These are phyloP conservation scores for Dryococelus australis DNA, from an alignment of 2,888 invertebrate genomes.

Conservation along the genomic window DNA sequence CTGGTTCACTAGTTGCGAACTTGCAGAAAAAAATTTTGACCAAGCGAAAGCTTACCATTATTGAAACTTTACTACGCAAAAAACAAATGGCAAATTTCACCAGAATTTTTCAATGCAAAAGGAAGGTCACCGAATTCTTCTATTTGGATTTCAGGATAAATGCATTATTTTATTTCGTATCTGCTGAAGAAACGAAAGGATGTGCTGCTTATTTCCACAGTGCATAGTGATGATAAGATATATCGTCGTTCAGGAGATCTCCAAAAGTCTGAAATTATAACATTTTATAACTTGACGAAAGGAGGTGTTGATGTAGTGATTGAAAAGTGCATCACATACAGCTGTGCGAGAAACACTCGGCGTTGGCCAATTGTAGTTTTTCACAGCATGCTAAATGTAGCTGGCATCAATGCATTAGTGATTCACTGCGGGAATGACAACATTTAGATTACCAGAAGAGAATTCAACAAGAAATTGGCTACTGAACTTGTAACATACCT, in stretches of 20 bases:
- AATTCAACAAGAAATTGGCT: no score
- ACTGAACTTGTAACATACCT: no score
- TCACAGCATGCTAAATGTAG: background rate
- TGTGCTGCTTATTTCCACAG: background rate
- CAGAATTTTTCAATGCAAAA: conserved; percentile 28
- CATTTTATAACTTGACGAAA: conserved; percentile 18
- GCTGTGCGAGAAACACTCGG: conserved; percentile 3
- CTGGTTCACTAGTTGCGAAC: conserved; percentile 44
- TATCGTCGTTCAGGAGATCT: background rate
- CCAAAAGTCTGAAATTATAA: conserved; percentile 17
- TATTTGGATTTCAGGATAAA: background rate
- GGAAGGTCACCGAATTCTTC: background rate
- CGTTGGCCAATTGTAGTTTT: background rate
- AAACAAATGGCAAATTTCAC: conserved; percentile 26
- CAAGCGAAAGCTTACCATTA: conserved; percentile 44
- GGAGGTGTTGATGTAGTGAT: conserved; percentile 17
- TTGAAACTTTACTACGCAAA: conserved; percentile 46
- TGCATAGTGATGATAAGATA: conserved; percentile 20
- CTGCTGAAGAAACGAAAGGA: background rate
- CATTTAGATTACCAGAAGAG: no score
- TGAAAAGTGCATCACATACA: background rate
- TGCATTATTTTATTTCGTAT: background rate
- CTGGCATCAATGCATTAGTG: conserved; percentile 19
- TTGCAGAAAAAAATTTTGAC: conserved; percentile 39
- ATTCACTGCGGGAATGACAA: background rate